Evolutionary conservation across 2,797 vertebrate genomes (phyloP), one percentile per base, ranked within the genome.

Genomic region (Chaunax sp.): DNA sequence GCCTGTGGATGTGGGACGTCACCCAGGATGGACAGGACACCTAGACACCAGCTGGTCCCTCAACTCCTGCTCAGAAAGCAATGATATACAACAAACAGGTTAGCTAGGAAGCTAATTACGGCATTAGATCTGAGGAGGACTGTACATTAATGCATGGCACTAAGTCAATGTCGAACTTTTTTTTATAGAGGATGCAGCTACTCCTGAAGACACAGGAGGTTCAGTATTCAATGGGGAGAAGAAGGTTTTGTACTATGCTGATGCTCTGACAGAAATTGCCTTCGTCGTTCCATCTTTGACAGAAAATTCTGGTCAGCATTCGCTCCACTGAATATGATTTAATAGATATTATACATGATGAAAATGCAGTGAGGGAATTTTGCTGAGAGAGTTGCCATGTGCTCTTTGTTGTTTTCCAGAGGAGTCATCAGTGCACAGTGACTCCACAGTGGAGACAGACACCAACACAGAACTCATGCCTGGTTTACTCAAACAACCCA

Each of bases 11-110:
- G 93, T 98, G 38, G 96, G 96, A 71, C 95, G 85, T 53, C 97
- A 98, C 77, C 96, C 97, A 16, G 97, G 97, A 2, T 98, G 97
- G 97, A 98, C 96, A 0, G 97, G 97, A 40, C 96, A 97, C 9
- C 89, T 97, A 40, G 95, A 96, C n/a, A 97, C 96, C 45, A 98
- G 97, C 86, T 98, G 97, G 97, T 96, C 96, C 59, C 95, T 98
- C 75, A 98, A 97, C 79, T 95, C 90, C 75, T 94, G 92, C 85
- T 91, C 87, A 18, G 94, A 96, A 59, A 87, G 84, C 59, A 95
- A 92, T 62, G 92, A 90, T 50, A 44, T 90, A 28, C 94, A 94
- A 30, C 95, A 94, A 47, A 77, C 83, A 84, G 95, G 97, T 96
- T 81, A 91, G 64, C 38, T 38, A 11, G 14, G 89, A 81, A 85